Evolutionary conservation across 2,113 vertebrate species (phyloP).

Genomic region (Odontophorus gujanensis): DNA sequence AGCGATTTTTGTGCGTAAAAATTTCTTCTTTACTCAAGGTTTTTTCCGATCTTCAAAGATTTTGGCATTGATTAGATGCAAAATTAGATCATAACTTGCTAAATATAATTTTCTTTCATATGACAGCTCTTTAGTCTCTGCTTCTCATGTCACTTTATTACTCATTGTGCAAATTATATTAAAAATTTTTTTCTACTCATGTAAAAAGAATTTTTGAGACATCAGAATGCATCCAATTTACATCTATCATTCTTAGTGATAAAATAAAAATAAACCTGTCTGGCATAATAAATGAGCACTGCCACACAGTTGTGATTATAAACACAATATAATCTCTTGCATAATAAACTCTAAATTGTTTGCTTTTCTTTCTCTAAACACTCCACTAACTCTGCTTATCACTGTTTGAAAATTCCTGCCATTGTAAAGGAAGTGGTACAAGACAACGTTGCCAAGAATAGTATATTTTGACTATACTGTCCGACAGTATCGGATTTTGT

Average conservation of each 20-base stretch:
- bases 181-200: slow-evolving; percentile 50
- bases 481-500: not conserved
- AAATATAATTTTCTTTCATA: slow-evolving; percentile 45
- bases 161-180: slow-evolving; percentile 37
- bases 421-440: not conserved
- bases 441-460: not conserved
- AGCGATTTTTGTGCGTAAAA: not conserved
- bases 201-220: slow-evolving; percentile 3
- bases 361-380: not conserved
- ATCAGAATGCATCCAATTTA: slow-evolving; percentile 45
- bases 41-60: not conserved
- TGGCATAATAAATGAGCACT: not conserved
- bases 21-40: not conserved
- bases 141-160: slow-evolving; percentile 31
- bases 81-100: slow-evolving; percentile 30
- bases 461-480: not conserved
- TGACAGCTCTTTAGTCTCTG: slow-evolving; percentile 36
- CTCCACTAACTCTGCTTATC: not conserved
- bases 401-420: not conserved
- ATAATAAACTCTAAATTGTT: not conserved
- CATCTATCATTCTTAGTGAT: slow-evolving; percentile 41
- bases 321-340: not conserved
- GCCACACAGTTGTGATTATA: slow-evolving; percentile 15
- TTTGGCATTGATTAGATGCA: slow-evolving; percentile 33
- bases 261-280: slow-evolving; percentile 43